Evolutionary conservation across 92 coral and sea anemone genomes (phyloP).

Genomic region (Ricordea florida): DNA sequence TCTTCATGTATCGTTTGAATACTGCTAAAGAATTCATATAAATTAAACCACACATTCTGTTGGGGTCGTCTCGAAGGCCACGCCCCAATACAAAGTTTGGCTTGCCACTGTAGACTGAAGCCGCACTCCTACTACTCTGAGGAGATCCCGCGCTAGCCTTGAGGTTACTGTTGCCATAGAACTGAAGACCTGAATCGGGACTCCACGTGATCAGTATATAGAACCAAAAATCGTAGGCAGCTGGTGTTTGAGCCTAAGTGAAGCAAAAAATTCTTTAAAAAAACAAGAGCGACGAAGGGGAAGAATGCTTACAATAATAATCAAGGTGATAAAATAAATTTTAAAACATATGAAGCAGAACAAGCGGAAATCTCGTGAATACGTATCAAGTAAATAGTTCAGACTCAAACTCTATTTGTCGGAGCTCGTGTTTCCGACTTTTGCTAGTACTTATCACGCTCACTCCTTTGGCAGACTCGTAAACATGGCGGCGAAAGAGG

Average conservation of each 20-base stretch:
- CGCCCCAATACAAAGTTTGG: conserved; percentile 88
- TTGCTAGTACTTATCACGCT: too few species aligned
- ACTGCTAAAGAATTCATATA: conserved; percentile 89
- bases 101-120: conserved; percentile 37
- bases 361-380: too few species aligned
- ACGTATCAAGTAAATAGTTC: too few species aligned
- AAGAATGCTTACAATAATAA: too few species aligned
- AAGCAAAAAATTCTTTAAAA: too few species aligned
- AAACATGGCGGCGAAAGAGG: too few species aligned
- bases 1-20: conserved; percentile 74
- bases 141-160: conserved; percentile 30
- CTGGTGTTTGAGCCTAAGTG: conserved; percentile 54
- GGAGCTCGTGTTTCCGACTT: too few species aligned
- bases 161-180: conserved; percentile 65
- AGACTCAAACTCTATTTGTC: too few species aligned
- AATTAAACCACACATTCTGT: conserved; percentile 70
- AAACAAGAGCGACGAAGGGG: too few species aligned
- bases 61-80: conserved; percentile 58
- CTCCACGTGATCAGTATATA: conserved; percentile 88
- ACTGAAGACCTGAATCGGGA: conserved; percentile 62
- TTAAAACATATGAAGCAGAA: too few species aligned
- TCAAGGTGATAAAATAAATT: too few species aligned
- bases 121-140: conserved; percentile 40
- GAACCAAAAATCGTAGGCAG: conserved; percentile 69
- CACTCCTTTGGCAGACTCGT: too few species aligned